Evolutionary conservation across 2,888 invertebrate species (phyloP).

Genomic region (Perdita meconis): DNA sequence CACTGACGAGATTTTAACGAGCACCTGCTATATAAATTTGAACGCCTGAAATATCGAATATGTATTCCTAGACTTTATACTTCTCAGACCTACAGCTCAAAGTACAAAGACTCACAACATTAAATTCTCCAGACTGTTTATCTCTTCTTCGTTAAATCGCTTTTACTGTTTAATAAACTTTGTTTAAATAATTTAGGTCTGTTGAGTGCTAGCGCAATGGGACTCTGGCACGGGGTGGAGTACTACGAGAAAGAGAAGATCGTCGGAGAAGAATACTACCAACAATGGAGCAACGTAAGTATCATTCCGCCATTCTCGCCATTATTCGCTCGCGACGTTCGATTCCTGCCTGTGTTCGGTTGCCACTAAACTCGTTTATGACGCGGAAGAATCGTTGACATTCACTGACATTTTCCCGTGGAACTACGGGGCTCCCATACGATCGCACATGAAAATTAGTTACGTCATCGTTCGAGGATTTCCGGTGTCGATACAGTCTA

Average conservation of each 20-base stretch:
- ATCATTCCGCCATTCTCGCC: background rate
- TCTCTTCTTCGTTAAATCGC: background rate
- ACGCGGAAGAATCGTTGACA: conserved; percentile 1
- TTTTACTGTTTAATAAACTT: too few relatives aligned
- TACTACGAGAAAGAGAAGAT: conserved; percentile 98
- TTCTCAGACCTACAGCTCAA: too few relatives aligned
- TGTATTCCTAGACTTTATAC: too few relatives aligned
- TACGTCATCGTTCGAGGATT: conserved; percentile 13
- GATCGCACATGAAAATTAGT: conserved; percentile 25
- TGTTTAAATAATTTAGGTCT: conserved; percentile 86
- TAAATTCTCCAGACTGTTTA: too few relatives aligned
- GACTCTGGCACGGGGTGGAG: conserved; percentile 97
- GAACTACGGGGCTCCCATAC: background rate
- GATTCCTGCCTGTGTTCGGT: background rate
- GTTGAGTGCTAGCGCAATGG: conserved; percentile 96
- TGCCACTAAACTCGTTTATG: background rate
- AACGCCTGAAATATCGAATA: too few relatives aligned
- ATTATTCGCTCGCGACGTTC: background rate
- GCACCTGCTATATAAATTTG: too few relatives aligned
- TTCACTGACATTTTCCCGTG: conserved; percentile 22
- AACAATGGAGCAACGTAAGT: conserved; percentile 96
- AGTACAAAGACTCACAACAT: too few relatives aligned
- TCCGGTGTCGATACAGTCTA: conserved; percentile 29
- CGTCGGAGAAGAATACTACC: conserved; percentile 95
- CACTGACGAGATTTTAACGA: too few relatives aligned